Conservation (phyloP, 2,113 vertebrate species). For the Paradoxurus hermaphroditus region DNA sequence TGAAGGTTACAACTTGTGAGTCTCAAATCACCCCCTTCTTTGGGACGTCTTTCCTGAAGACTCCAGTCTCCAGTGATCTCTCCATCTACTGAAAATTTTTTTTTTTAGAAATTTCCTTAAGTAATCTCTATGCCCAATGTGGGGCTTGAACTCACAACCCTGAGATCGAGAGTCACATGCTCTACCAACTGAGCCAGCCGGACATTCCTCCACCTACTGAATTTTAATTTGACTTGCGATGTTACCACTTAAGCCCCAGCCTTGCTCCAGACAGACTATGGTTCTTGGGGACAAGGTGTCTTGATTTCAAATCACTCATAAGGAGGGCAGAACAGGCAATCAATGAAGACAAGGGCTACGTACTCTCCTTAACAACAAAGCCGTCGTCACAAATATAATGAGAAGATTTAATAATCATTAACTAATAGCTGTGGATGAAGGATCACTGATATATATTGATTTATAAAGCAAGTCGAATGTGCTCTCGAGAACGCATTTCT, state of each 20-base stretch:
- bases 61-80: background rate
- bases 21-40: background rate
- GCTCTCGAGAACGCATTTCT: slow-evolving; percentile 27
- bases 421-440: background rate
- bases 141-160: background rate
- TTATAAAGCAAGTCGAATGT: background rate
- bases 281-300: background rate
- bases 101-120: background rate
- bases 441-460: background rate
- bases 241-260: background rate
- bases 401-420: background rate
- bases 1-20: background rate
- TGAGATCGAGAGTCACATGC: no score
- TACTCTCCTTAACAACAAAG: background rate
- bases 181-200: background rate
- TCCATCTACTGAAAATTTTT: background rate
- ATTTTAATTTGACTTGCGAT: slow-evolving; percentile 27
- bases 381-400: background rate
- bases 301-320: background rate
- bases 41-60: background rate
- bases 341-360: background rate
- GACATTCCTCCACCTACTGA: background rate
- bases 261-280: background rate
- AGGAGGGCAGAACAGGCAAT: background rate
- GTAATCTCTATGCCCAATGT: background rate